Percentiles rank a stretch among this genome's conserved stretches.
phyloP scores from a whole-genome alignment of 2,888 invertebrate genomes.

The Odontomyia ornata region DNA sequence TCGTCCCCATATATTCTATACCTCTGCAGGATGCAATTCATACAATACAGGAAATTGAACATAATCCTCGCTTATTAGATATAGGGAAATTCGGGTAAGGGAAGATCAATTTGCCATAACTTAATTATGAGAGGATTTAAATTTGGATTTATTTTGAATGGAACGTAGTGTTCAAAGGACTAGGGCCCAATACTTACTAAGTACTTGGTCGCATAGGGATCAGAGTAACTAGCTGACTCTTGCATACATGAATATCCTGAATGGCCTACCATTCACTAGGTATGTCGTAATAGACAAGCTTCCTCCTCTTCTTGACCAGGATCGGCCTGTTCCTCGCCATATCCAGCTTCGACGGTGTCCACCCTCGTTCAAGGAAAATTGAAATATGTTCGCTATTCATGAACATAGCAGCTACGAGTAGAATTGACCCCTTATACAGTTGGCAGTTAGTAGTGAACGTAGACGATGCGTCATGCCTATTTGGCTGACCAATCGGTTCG shows the following conservation, averaged over 20 bases:
- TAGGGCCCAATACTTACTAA: no score
- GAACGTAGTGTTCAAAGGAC: background rate
- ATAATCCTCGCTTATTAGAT: conserved; percentile 47
- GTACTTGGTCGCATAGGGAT: no score
- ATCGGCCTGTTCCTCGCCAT: no score
- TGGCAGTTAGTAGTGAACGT: background rate
- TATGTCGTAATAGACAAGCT: no score
- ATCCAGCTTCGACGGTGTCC: no score
- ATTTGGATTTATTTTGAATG: conserved; percentile 29
- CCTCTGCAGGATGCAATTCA: conserved; percentile 40
- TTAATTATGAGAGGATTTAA: conserved; percentile 46
- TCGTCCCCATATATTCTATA: no score
- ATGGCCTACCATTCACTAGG: background rate
- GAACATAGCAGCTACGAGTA: background rate
- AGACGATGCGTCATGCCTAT: background rate
- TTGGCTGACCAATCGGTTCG: conserved; percentile 29
- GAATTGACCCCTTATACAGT: background rate
- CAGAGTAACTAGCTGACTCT: no score
- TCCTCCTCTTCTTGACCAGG: no score
- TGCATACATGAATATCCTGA: background rate
- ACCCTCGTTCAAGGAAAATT: background rate
- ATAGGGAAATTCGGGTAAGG: conserved; percentile 9
- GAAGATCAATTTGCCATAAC: conserved; percentile 49
- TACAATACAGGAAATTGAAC: conserved; percentile 45
- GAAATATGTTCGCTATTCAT: conserved; percentile 23